phyloP scores from a whole-genome alignment of 1,140 invertebrate genomes.

The Anastrepha obliqua region DNA sequence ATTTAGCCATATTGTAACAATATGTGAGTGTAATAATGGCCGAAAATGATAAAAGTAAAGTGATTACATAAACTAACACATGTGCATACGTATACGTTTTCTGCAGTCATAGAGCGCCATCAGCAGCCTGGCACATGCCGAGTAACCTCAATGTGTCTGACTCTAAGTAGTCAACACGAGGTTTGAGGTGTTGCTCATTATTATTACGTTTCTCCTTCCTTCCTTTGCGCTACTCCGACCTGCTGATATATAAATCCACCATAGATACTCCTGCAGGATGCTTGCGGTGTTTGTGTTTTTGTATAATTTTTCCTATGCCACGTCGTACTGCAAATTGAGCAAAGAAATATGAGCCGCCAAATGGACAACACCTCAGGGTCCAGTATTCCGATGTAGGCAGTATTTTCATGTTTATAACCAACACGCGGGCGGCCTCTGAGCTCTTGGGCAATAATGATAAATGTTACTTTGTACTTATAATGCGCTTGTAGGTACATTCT shows the following conservation, averaged over 20 bases:
- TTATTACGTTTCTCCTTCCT: too few species aligned
- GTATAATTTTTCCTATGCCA: not conserved
- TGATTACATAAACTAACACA: not conserved
- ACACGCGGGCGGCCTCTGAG: not conserved
- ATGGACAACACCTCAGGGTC: not conserved
- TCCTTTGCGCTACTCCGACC: too few species aligned
- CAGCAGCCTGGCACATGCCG: not conserved
- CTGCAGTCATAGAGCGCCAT: not conserved
- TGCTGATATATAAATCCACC: too few species aligned
- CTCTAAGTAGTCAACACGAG: too few species aligned
- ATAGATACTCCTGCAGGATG: too few species aligned
- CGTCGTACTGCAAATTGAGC: not conserved
- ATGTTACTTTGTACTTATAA: not conserved
- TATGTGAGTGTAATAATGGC: not conserved
- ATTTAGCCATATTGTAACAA: not conserved
- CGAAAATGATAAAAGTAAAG: not conserved
- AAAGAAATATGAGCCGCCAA: not conserved
- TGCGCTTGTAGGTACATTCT: not conserved
- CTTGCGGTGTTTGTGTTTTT: too few species aligned
- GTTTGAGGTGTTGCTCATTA: too few species aligned
- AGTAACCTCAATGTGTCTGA: not conserved
- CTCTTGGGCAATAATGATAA: not conserved
- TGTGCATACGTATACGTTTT: too few species aligned
- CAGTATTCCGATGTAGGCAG: not conserved
- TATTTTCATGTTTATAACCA: not conserved